Evolutionary conservation across 2,797 vertebrate species (phyloP).

Genomic region (Gymnothorax javanicus): DNA sequence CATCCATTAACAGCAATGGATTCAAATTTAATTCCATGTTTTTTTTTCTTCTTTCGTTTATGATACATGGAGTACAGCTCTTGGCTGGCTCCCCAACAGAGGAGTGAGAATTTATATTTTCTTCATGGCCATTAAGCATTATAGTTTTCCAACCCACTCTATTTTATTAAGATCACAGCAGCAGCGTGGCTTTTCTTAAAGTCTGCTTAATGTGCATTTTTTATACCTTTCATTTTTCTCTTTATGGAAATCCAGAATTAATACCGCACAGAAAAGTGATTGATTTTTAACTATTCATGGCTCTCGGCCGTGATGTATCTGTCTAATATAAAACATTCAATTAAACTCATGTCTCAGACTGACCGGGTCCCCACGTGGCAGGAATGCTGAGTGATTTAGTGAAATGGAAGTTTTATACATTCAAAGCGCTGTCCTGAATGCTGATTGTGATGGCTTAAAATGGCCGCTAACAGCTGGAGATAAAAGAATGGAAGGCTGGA

Average conservation of each 20-base stretch:
- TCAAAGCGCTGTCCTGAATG: background rate
- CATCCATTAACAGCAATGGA: background rate
- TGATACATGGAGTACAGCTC: background rate
- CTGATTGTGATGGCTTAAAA: background rate
- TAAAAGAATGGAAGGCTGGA: background rate
- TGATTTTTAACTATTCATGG: background rate
- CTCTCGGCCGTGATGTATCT: background rate
- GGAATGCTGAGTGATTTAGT: background rate
- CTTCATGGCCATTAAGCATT: background rate
- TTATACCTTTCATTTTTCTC: background rate
- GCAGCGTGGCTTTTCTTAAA: background rate
- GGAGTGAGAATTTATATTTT: background rate
- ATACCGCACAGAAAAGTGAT: background rate
- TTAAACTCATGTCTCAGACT: background rate
- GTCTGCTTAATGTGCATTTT: background rate
- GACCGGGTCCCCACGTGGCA: background rate
- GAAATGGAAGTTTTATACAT: background rate
- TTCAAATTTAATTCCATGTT: background rate
- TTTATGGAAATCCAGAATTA: slow-evolving; percentile 5
- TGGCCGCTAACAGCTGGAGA: background rate
- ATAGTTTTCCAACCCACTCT: background rate
- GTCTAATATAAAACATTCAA: background rate
- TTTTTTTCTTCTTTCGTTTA: background rate
- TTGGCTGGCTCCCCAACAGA: background rate
- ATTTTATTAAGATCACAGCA: background rate